A percentile compares a stretch with the other conserved stretches of the same genome.
These are phyloP conservation scores for Volucella bombylans DNA, from an alignment of 2,888 invertebrate genomes.

Conservation along the genomic window DNA sequence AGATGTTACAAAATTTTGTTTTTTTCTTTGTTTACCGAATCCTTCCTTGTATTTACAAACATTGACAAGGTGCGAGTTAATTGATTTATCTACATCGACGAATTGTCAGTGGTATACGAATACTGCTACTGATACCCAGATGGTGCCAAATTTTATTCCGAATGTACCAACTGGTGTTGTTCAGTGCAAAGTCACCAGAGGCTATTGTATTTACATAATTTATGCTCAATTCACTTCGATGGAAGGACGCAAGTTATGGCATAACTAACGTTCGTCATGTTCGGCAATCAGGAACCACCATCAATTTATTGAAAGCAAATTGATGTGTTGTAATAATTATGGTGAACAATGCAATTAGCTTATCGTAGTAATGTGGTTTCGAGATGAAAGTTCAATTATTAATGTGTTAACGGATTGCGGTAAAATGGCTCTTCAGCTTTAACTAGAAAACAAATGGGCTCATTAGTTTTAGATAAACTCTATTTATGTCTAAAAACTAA, in stretches of 20 bases:
- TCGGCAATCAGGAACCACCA: slow-evolving; percentile 45
- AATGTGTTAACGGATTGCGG: slow-evolving; percentile 18
- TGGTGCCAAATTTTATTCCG: slow-evolving; percentile 26
- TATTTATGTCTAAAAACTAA: too few relatives aligned
- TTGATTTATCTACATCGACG: slow-evolving; percentile 36
- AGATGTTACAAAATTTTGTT: too few relatives aligned
- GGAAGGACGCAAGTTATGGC: slow-evolving; percentile 46
- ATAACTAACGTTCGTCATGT: slow-evolving; percentile 33
- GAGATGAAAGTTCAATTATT: slow-evolving; percentile 40
- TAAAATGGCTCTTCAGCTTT: slow-evolving; percentile 6
- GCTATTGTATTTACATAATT: slow-evolving; percentile 64
- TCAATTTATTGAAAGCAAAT: slow-evolving; percentile 69
- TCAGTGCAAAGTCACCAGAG: slow-evolving; percentile 47
- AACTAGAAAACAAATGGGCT: slow-evolving; percentile 20
- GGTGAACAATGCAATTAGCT: slow-evolving; percentile 68
- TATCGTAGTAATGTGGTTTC: slow-evolving; percentile 59
- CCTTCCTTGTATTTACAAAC: not conserved
- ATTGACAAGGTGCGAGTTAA: not conserved
- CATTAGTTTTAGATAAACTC: slow-evolving; percentile 24
- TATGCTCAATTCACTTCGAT: slow-evolving; percentile 47
- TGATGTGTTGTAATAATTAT: slow-evolving; percentile 70
- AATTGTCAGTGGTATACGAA: slow-evolving; percentile 9
- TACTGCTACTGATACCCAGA: not conserved
- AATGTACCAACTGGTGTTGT: slow-evolving; percentile 20
- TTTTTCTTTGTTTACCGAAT: not conserved